phyloP scores from a whole-genome alignment of 1,140 invertebrate genomes.

The Proctacanthus coquilletti region DNA sequence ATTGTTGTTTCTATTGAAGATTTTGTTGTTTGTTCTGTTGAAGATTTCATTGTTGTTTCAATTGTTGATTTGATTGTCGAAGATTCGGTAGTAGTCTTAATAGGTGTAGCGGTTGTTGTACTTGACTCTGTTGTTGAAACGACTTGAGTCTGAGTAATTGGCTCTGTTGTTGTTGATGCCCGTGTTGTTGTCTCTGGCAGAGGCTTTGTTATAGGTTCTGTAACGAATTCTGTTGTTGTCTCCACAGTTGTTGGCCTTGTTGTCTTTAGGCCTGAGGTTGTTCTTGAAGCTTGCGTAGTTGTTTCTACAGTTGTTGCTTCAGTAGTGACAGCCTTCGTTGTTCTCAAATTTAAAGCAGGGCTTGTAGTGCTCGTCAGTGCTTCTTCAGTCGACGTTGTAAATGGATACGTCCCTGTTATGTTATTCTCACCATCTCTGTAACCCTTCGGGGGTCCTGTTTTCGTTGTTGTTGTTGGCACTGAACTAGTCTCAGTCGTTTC shows the following conservation, averaged over 20 bases:
- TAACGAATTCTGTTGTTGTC: background rate
- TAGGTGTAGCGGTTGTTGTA: slow-evolving; percentile 6
- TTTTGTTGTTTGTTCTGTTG: background rate
- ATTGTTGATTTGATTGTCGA: no score
- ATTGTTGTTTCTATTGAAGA: background rate
- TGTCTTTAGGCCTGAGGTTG: slow-evolving; percentile 10
- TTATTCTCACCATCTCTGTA: slow-evolving; percentile 28
- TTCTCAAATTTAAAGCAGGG: background rate
- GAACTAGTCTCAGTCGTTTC: background rate
- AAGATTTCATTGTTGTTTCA: no score
- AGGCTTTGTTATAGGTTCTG: background rate
- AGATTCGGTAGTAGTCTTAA: slow-evolving; percentile 9
- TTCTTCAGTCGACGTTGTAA: no score
- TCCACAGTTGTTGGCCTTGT: background rate
- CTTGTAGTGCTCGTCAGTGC: background rate
- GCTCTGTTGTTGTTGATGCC: slow-evolving; percentile 9
- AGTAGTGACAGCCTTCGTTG: background rate
- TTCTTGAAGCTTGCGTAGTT: background rate
- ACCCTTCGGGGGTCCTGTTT: slow-evolving; percentile 20
- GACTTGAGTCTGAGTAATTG: no score
- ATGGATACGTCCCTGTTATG: slow-evolving; percentile 17
- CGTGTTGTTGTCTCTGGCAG: slow-evolving; percentile 10
- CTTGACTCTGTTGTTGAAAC: no score
- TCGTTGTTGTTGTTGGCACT: slow-evolving; percentile 5
- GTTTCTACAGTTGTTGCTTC: background rate